Evolutionary conservation across 2,888 invertebrate species (phyloP).

Genomic region (Brenthis daphne): DNA sequence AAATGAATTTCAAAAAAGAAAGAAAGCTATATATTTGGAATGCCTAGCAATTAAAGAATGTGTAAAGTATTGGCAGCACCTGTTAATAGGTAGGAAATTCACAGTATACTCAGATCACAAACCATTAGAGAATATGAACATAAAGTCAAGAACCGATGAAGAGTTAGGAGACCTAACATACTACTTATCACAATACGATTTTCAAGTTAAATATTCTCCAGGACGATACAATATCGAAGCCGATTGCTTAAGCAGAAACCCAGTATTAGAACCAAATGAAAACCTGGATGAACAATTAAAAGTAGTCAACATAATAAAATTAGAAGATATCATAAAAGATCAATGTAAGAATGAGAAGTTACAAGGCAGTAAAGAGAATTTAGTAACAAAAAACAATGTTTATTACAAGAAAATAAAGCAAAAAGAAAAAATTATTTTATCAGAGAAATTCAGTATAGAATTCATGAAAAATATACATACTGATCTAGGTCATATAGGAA

Average conservation of each 20-base stretch:
- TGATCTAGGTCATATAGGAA: no score
- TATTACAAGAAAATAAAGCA: conserved; percentile 9
- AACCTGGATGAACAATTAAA: conserved; percentile 41
- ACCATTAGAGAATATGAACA: conserved; percentile 37
- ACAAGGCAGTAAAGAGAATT: conserved; percentile 32
- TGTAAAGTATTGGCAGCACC: conserved; percentile 42
- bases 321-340: conserved; percentile 41
- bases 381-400: conserved; percentile 34
- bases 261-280: conserved; percentile 39
- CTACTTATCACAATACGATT: conserved; percentile 47
- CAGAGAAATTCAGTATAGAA: conserved; percentile 35
- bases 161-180: conserved; percentile 39
- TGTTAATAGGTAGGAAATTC: conserved; percentile 40
- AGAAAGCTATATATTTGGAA: conserved; percentile 42
- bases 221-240: conserved; percentile 37
- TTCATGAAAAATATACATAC: conserved; percentile 33
- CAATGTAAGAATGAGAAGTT: conserved; percentile 37
- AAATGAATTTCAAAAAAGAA: conserved; percentile 29
- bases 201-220: conserved; percentile 39
- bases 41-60: conserved; percentile 42
- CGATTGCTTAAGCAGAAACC: conserved; percentile 43
- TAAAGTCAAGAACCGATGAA: conserved; percentile 39
- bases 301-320: conserved; percentile 41
- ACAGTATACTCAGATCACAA: conserved; percentile 41
- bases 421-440: conserved; percentile 36